These are phyloP conservation scores for Zaprionus gabonicus DNA, from an alignment of 1,140 invertebrate species.

Conservation along the genomic window DNA sequence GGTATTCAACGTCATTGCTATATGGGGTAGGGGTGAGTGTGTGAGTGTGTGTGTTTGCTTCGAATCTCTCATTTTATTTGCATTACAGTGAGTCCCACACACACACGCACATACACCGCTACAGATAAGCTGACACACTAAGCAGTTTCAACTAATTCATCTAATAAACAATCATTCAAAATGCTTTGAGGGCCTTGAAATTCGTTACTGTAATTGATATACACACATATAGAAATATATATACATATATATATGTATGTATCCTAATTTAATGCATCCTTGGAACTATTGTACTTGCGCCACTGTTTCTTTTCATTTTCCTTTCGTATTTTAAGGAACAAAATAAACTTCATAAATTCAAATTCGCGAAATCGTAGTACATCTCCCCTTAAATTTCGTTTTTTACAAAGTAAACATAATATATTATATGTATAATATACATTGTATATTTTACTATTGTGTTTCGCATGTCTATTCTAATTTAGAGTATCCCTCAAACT, in stretches of 20 bases:
- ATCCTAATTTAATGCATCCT: too few species aligned
- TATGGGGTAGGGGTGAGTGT: neutral
- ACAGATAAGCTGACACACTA: neutral
- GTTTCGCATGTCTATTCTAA: neutral
- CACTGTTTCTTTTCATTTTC: too few species aligned
- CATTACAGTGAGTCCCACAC: conserved; percentile 10
- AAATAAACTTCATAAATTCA: too few species aligned
- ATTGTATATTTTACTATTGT: too few species aligned
- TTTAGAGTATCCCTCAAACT: neutral
- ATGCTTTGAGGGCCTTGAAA: neutral
- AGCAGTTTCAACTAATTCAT: neutral
- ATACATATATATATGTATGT: neutral
- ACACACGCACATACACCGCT: neutral
- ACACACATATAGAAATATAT: neutral
- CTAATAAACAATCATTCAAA: too few species aligned
- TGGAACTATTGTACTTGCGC: too few species aligned
- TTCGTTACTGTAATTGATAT: neutral
- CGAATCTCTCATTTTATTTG: conserved; percentile 17
- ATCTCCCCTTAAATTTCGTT: too few species aligned
- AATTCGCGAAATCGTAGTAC: too few species aligned
- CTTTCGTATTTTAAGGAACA: too few species aligned
- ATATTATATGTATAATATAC: too few species aligned
- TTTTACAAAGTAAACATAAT: too few species aligned
- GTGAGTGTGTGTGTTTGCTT: neutral
- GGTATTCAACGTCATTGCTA: conserved; percentile 29